A percentile compares a stretch with the other conserved stretches of the same genome.
Conservation (phyloP, 1,140 invertebrate species). For the Bombus vancouverensis region DNA sequence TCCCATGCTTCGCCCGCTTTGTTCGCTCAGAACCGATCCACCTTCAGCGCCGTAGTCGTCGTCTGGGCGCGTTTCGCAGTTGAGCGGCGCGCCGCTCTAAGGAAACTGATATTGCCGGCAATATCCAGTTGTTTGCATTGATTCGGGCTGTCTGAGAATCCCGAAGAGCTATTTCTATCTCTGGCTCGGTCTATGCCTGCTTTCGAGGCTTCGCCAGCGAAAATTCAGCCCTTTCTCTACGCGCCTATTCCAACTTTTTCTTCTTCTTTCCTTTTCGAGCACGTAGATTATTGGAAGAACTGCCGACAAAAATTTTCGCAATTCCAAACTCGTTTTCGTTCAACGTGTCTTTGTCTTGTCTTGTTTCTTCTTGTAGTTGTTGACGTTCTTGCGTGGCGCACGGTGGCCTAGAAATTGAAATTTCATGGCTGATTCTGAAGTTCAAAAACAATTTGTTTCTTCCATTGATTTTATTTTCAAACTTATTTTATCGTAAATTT, state of each 20-base stretch:
- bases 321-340: not conserved
- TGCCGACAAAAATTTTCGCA: not conserved
- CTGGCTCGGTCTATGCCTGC: not conserved
- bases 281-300: not conserved
- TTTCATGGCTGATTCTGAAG: no score
- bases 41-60: constrained; percentile 44
- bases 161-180: constrained; percentile 74
- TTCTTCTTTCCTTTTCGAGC: no score
- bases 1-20: constrained; percentile 20
- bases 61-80: constrained; percentile 74
- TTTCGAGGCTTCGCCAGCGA: constrained; percentile 40
- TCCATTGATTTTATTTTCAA: no score
- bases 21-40: constrained; percentile 16
- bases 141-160: constrained; percentile 78
- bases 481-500: no score
- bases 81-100: constrained; percentile 74
- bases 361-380: no score
- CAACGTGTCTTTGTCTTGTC: not conserved
- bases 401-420: no score
- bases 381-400: no score
- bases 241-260: not conserved
- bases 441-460: no score
- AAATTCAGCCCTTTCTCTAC: constrained; percentile 45
- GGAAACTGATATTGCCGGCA: constrained; percentile 79
- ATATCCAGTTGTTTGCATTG: constrained; percentile 80